Evolutionary conservation across 2,113 vertebrate species (phyloP).

Genomic region (Anser cygnoides): DNA sequence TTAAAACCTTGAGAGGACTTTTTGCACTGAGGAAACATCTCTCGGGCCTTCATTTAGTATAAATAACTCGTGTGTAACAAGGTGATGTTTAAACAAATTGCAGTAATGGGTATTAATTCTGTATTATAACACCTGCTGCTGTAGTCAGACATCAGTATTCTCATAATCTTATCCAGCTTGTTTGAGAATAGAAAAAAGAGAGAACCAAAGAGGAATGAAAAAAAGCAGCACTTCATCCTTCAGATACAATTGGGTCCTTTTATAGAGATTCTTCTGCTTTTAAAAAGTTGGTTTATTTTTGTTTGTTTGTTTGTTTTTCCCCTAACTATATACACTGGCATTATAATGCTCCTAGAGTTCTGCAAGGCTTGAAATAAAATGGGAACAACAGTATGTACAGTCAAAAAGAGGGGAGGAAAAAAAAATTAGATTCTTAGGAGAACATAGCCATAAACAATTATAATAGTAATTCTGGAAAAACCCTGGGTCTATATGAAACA

Average conservation of each 20-base stretch:
- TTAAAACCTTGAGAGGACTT: not conserved
- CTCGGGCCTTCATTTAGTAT: not conserved
- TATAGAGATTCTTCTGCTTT: not conserved
- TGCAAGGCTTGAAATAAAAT: not conserved
- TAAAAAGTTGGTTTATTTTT: not conserved
- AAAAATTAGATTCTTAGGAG: not conserved
- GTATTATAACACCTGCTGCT: not conserved
- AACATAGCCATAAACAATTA: not conserved
- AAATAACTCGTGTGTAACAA: not conserved
- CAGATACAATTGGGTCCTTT: not conserved
- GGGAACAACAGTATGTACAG: not conserved
- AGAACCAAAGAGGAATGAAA: not conserved
- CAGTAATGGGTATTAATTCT: not conserved
- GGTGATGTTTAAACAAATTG: not conserved
- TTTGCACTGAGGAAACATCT: not conserved
- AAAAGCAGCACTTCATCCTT: not conserved
- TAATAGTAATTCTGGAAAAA: not conserved
- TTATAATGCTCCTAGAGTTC: not conserved
- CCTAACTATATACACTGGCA: not conserved
- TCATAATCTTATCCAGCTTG: not conserved
- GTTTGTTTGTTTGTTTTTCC: too few species aligned
- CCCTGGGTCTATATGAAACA: not conserved
- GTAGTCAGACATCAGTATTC: not conserved
- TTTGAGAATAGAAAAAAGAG: not conserved
- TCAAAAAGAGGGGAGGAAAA: not conserved